A percentile compares a stretch with the other conserved stretches of the same genome.
These are phyloP conservation scores for Eueremaeus valkanovi DNA, from an alignment of 2,888 invertebrate genomes.

Conservation along the genomic window DNA sequence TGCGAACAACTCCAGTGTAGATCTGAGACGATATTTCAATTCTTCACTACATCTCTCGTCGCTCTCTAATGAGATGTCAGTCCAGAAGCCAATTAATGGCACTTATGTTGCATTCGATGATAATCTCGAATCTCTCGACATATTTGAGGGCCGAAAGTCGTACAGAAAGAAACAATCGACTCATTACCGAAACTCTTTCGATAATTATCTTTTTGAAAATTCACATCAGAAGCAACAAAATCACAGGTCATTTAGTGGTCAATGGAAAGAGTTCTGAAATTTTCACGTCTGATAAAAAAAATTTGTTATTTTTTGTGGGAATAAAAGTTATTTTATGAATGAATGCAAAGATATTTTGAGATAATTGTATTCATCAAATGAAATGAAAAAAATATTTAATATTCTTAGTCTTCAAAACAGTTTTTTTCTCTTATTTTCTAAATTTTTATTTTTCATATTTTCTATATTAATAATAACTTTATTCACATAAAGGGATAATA, in stretches of 20 bases:
- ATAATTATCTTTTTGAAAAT: neutral
- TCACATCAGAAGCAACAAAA: neutral
- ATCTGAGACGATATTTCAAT: neutral
- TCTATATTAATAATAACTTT: too few relatives aligned
- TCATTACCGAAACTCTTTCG: neutral
- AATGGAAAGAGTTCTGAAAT: neutral
- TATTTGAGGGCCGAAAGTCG: constrained; percentile 1
- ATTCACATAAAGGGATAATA: too few relatives aligned
- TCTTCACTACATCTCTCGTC: constrained; percentile 17
- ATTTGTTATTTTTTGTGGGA: too few relatives aligned
- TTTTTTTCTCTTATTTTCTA: too few relatives aligned
- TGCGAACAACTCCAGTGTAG: constrained; percentile 4
- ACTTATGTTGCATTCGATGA: neutral
- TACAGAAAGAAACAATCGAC: neutral
- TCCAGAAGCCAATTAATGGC: neutral
- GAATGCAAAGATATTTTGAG: too few relatives aligned
- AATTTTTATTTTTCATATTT: too few relatives aligned
- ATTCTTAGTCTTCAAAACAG: too few relatives aligned
- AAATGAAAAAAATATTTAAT: too few relatives aligned
- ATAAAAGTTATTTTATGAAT: too few relatives aligned
- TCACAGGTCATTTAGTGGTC: neutral
- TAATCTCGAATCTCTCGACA: constrained; percentile 11
- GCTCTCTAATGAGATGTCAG: neutral
- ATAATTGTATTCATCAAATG: too few relatives aligned
- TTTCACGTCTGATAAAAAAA: neutral